A percentile compares a stretch with the other conserved stretches of the same genome.
Evolutionary conservation across 1,140 invertebrate species (phyloP).

Genomic region (Bombus waltoni): DNA sequence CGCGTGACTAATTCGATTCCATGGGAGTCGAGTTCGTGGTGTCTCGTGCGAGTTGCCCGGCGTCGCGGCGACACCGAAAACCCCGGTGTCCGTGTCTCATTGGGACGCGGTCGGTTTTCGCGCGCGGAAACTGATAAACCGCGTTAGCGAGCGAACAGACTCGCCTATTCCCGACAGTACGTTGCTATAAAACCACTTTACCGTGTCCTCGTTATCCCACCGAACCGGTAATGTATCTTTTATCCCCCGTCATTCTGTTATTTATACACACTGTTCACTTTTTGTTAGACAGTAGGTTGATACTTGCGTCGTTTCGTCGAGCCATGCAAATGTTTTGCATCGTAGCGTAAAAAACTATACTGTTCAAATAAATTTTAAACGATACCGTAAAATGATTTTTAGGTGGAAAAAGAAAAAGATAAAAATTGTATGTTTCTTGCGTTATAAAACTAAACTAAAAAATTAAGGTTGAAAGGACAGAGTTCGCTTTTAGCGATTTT

Average conservation of each 20-base stretch:
- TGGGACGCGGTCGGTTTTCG: background rate
- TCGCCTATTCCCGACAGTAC: background rate
- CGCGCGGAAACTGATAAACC: constrained; percentile 1
- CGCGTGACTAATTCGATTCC: background rate
- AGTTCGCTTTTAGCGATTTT: too few relatives aligned
- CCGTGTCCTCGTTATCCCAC: background rate
- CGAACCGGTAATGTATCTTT: constrained; percentile 19
- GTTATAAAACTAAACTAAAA: too few relatives aligned
- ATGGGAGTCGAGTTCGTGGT: background rate
- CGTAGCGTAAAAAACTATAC: background rate
- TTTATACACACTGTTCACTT: background rate
- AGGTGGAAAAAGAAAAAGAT: background rate
- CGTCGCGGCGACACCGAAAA: background rate
- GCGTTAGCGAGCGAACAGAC: background rate
- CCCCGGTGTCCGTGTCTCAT: background rate
- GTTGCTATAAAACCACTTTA: background rate
- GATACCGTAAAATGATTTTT: too few relatives aligned
- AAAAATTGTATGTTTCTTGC: too few relatives aligned
- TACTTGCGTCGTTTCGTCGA: background rate
- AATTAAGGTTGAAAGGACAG: too few relatives aligned
- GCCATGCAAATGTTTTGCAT: background rate
- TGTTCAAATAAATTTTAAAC: background rate
- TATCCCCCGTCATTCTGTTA: background rate
- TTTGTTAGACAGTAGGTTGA: background rate
- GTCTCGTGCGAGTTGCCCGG: background rate